Conservation (phyloP, 2,113 vertebrate species). For the Elachura formosa region DNA sequence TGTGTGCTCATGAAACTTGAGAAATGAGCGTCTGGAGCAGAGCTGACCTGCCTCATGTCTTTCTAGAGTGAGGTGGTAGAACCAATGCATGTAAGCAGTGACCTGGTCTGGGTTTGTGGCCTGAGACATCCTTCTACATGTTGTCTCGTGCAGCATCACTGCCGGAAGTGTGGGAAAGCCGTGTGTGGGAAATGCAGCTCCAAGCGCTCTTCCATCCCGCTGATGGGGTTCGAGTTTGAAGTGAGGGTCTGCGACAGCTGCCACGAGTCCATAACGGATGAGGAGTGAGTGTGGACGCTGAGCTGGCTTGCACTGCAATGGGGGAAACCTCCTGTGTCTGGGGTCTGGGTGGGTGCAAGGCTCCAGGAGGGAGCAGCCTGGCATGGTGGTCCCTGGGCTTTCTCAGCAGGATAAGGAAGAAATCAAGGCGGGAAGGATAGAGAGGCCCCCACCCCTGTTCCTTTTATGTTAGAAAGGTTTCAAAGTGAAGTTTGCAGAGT, state of each 20-base stretch:
- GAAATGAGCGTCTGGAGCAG: not conserved
- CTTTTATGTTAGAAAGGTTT: not conserved
- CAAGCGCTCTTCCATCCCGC: conserved; percentile 91
- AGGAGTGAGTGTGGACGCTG: conserved; percentile 83
- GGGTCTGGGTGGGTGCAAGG: not conserved
- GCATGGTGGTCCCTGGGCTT: not conserved
- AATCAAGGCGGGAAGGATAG: not conserved
- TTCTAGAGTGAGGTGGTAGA: not conserved
- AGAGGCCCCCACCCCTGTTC: no score
- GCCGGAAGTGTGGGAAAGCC: conserved; percentile 93
- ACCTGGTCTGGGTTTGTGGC: not conserved
- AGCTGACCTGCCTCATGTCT: not conserved
- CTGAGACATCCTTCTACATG: not conserved
- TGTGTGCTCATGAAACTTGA: not conserved
- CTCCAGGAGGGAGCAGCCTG: not conserved
- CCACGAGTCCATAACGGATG: conserved; percentile 91
- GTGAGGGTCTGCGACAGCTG: conserved; percentile 95
- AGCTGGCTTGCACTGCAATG: accelerated
- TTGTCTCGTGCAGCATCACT: conserved; percentile 85
- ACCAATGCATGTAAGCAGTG: not conserved
- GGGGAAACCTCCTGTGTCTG: not conserved
- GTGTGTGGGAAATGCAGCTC: conserved; percentile 96
- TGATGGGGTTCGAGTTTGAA: conserved; percentile 98
- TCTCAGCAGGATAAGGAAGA: not conserved
- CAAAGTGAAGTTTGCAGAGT: not conserved